Evolutionary conservation across 2,113 vertebrate genomes (phyloP), one percentile per base, ranked within the genome.

Genomic region (Acanthisitta chloris): DNA sequence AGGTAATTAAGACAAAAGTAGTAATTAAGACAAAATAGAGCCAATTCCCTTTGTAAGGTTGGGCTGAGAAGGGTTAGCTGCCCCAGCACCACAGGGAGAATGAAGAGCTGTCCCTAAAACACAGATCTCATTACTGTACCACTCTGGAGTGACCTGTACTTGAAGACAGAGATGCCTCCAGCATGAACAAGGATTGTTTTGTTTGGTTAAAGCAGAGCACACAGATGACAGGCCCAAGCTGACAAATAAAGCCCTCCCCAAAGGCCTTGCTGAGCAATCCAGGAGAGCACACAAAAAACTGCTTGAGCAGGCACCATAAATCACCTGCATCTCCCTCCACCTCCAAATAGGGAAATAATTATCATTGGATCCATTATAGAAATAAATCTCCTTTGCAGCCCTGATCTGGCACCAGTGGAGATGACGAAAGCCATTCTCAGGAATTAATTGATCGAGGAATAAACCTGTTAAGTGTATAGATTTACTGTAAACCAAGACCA

Each of bases 371-470:
- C 94, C 95, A 92, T 88, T 58, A 66, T 6, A 95, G 95, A 88
- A 96, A 97, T 95, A 97, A 97, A 97, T 97, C 95, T 92, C 8
- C 93, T 72, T 54, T 61, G 52, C 93, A 82, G 74, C 88, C 90
- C 42, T 81, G 84, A 81, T 86, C 94, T 94, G 94, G 95, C 95
- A 96, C 74, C 92, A 33, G 51, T 94, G 89, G 73, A 94, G 94
- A 94, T 96, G 96, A 97, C 64, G 78, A 96, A 96, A 95, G 87
- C 95, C 93, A 86, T 97, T 94, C 95, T 83, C 93, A 90, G 94
- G 96, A 94, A 97, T 97, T 95, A 97, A 97, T 26, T 97, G 97
- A 97, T 97, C 40, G 20, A 95, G 96, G 96, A 95, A 97, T 97
- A 94, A 97, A 97, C 96, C 96, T 96, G 97, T 79, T 96, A 84